Conservation (phyloP, 2,888 invertebrate species). For the Acronicta psi region DNA sequence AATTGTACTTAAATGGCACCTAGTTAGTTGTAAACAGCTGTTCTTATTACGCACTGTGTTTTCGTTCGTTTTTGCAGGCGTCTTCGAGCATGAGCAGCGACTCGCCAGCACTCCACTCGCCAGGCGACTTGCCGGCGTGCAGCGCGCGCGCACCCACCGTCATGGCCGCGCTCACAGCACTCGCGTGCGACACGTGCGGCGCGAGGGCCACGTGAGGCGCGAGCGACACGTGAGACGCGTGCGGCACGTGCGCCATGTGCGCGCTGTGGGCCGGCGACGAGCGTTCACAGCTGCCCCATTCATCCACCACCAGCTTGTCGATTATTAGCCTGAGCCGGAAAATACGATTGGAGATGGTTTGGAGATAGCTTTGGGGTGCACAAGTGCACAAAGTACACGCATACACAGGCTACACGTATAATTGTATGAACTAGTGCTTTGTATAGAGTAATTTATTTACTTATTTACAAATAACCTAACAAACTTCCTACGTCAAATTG, state of each 20-base stretch:
- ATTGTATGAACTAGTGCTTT: too few relatives aligned
- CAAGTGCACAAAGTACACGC: too few relatives aligned
- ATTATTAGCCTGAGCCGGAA: slow-evolving; percentile 78
- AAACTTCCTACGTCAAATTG: too few relatives aligned
- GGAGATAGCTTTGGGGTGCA: too few relatives aligned
- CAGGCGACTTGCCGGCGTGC: slow-evolving; percentile 84
- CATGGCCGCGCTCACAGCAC: slow-evolving; percentile 40
- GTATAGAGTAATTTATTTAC: too few relatives aligned
- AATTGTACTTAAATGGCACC: neutral
- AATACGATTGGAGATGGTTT: neutral
- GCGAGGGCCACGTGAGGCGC: slow-evolving; percentile 23
- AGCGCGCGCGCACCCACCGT: slow-evolving; percentile 61
- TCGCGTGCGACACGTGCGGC: slow-evolving; percentile 32
- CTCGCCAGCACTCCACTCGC: slow-evolving; percentile 86
- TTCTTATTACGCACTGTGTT: slow-evolving; percentile 83
- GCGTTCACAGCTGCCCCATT: slow-evolving; percentile 71
- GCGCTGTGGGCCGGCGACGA: slow-evolving; percentile 38
- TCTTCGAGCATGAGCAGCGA: slow-evolving; percentile 85
- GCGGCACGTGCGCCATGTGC: slow-evolving; percentile 31
- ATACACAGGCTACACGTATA: too few relatives aligned
- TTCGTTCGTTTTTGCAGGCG: slow-evolving; percentile 84
- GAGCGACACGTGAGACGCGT: slow-evolving; percentile 38
- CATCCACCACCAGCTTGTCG: slow-evolving; percentile 81
- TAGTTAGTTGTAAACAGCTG: too few relatives aligned
- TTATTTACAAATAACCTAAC: too few relatives aligned